phyloP scores from a whole-genome alignment of 2,797 vertebrate genomes.

The Melanotaenia nigrans region DNA sequence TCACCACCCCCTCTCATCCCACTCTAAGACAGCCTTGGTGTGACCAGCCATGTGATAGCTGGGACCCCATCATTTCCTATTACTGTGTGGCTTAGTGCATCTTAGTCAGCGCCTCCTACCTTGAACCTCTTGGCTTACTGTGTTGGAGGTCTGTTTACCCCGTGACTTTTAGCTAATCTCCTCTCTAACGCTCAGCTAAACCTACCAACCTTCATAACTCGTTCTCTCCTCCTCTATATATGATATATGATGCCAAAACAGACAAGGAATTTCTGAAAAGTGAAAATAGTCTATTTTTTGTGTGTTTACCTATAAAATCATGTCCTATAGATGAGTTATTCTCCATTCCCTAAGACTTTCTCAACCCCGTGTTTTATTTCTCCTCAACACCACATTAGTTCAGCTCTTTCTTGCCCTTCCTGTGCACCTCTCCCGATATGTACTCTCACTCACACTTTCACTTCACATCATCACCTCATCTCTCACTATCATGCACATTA shows the following conservation, averaged over 20 bases:
- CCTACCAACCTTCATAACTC: conserved; percentile 40
- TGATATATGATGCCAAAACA: conserved; percentile 8
- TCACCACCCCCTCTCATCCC: conserved; percentile 29
- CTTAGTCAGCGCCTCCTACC: conserved; percentile 63
- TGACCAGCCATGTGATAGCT: conserved; percentile 73
- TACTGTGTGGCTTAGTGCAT: conserved; percentile 68
- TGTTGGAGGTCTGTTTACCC: conserved; percentile 74
- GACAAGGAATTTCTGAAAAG: conserved; percentile 14
- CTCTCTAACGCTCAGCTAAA: conserved; percentile 48
- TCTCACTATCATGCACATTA: conserved; percentile 44
- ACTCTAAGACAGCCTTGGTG: conserved; percentile 47
- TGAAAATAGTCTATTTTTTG: conserved; percentile 4
- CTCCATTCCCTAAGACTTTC: conserved; percentile 12
- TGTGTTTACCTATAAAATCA: not conserved
- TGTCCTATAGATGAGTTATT: conserved; percentile 8
- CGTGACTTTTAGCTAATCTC: conserved; percentile 73
- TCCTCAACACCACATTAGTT: conserved; percentile 60
- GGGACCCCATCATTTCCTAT: conserved; percentile 71
- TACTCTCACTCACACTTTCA: conserved; percentile 40
- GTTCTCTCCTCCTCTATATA: not conserved
- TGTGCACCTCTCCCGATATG: conserved; percentile 36
- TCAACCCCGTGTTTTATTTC: conserved; percentile 36
- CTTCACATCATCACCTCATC: conserved; percentile 57
- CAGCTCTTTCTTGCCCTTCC: conserved; percentile 16
- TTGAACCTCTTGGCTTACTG: conserved; percentile 55